A percentile compares a stretch with the other conserved stretches of the same genome.
Conservation (phyloP, 2,888 invertebrate genomes). For the Candidula unifasciata region DNA sequence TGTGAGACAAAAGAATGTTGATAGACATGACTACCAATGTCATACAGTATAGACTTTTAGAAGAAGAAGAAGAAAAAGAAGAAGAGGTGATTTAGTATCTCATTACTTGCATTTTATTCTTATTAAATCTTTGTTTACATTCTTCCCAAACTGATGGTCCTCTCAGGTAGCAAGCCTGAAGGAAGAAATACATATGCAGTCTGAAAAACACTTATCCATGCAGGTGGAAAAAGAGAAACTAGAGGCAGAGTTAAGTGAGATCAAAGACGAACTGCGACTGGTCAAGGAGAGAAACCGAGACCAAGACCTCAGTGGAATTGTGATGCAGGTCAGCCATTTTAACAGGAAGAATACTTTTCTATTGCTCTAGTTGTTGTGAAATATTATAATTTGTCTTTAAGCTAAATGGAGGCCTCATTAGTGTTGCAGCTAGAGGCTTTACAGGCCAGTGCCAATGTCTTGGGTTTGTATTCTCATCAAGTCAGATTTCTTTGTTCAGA, state of each 20-base stretch:
- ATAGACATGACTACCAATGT: too few relatives aligned
- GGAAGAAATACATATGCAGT: constrained; percentile 60
- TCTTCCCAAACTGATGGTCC: neutral
- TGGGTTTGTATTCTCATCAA: too few relatives aligned
- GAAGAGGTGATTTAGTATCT: too few relatives aligned
- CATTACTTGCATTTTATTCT: too few relatives aligned
- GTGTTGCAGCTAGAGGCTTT: too few relatives aligned
- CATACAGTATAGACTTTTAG: too few relatives aligned
- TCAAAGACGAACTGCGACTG: constrained; percentile 45
- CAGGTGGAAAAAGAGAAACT: constrained; percentile 62
- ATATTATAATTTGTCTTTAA: too few relatives aligned
- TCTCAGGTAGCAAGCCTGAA: constrained; percentile 62
- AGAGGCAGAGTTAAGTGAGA: constrained; percentile 59
- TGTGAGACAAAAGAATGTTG: too few relatives aligned
- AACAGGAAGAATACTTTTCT: neutral
- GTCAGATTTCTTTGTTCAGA: too few relatives aligned
- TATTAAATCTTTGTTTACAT: neutral
- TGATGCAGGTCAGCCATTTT: constrained; percentile 26
- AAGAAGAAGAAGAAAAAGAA: too few relatives aligned
- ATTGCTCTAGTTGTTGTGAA: neutral
- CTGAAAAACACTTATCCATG: constrained; percentile 58
- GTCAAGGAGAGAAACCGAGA: constrained; percentile 49
- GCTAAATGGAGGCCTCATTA: too few relatives aligned
- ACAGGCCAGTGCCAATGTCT: too few relatives aligned
- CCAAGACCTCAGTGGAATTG: constrained; percentile 30